Evolutionary conservation across 2,797 vertebrate genomes (phyloP), one percentile per base, ranked within the genome.

Genomic region (Muscicapa striata): DNA sequence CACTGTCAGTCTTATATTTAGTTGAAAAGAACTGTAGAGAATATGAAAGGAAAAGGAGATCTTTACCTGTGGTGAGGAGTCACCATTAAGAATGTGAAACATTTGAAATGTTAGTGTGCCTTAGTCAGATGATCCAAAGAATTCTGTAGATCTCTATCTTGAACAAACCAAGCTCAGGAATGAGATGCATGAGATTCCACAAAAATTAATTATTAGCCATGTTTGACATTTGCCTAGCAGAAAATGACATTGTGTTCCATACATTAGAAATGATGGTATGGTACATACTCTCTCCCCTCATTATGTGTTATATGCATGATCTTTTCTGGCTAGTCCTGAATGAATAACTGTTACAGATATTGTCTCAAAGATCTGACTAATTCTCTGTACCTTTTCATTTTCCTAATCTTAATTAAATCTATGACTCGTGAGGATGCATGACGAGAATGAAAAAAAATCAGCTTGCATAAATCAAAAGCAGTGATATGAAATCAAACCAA

Each of bases 361-460:
- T 89, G 87, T 88, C 83, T 96, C 78, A 80, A 63, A 87, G 84
- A 87, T 89, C 68, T 94, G 85, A 95, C 89, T 96, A 91, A 82
- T 59, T 76, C 62, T 67, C 46, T 18, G 26, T 59, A 77, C 38
- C n/a, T 93, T 96, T 97, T 95, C 64, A 81, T 88, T 87, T 94
- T 84, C 90, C 90, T 97, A 96, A 97, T 97, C 96, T 97, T 97
- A 97, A 97, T 97, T 97, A 97, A 97, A 97, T 97, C 96, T 95
- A 75, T 63, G 89, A 70, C 67, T 93, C 79, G 74, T 92, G 93
- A 85, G 62, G 91, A 54, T 27, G 24, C 67, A 68, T 82, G 49
- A n/a, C 57, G 52, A 86, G 80, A 93, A 81, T 61, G 23, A 70
- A 61, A 91, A 91, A 90, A 93, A 93, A 49, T 52, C 41, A 59